Percentiles rank a stretch among this genome's conserved stretches.
Evolutionary conservation across 2,888 invertebrate genomes (phyloP).

Genomic region (Pocota personata): DNA sequence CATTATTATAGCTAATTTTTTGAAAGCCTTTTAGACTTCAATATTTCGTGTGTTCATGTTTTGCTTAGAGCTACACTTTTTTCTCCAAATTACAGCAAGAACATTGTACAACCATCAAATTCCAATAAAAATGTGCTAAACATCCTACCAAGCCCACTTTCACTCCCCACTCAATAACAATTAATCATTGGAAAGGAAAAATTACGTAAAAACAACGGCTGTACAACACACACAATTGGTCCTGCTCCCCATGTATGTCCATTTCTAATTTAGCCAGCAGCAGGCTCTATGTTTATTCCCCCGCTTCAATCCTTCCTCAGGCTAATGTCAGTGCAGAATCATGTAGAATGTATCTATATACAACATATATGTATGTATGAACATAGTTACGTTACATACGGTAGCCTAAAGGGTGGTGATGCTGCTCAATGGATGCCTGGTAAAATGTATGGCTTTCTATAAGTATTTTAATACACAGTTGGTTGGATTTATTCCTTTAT

Average conservation of each 20-base stretch:
- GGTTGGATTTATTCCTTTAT: slow-evolving; percentile 74
- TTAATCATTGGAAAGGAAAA: slow-evolving; percentile 70
- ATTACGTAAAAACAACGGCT: slow-evolving; percentile 69
- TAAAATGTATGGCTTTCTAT: slow-evolving; percentile 72
- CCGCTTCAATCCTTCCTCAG: slow-evolving; percentile 45
- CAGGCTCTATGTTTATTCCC: slow-evolving; percentile 14
- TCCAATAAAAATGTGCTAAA: slow-evolving; percentile 28
- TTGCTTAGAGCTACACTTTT: not conserved
- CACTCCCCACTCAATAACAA: slow-evolving; percentile 67
- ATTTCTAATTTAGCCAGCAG: slow-evolving; percentile 70
- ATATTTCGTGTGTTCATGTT: not conserved
- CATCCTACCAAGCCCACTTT: slow-evolving; percentile 43
- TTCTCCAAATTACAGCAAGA: not conserved
- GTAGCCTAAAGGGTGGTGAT: slow-evolving; percentile 45
- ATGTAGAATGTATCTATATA: slow-evolving; percentile 16
- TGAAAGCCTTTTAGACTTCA: too few relatives aligned
- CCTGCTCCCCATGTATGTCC: slow-evolving; percentile 34
- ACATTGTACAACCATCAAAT: not conserved
- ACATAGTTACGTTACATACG: too few relatives aligned
- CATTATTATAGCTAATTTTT: too few relatives aligned
- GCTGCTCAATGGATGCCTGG: slow-evolving; percentile 54
- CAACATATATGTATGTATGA: not conserved
- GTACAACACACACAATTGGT: slow-evolving; percentile 64
- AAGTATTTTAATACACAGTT: slow-evolving; percentile 74
- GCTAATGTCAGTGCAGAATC: slow-evolving; percentile 61